Conservation (phyloP, 2,797 vertebrate species). For the Falco naumanni region DNA sequence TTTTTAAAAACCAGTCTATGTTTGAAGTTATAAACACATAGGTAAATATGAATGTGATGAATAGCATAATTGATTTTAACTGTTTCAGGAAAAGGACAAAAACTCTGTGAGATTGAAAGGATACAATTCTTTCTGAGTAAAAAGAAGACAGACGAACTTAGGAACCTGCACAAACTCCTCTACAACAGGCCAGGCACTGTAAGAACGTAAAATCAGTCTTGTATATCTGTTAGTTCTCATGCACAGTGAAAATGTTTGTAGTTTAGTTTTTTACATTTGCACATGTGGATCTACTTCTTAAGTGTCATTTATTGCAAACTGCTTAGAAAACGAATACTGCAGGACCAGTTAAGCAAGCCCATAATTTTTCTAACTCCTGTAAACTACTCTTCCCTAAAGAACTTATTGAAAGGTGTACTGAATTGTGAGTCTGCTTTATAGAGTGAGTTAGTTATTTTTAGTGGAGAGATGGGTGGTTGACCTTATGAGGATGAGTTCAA, state of each 20-base stretch:
- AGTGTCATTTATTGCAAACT: background rate
- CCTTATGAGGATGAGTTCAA: background rate
- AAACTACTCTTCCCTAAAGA: background rate
- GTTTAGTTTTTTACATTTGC: background rate
- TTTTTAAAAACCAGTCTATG: background rate
- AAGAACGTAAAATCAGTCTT: slow-evolving; percentile 51
- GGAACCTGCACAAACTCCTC: slow-evolving; percentile 91
- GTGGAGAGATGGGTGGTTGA: background rate
- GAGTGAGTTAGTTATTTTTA: background rate
- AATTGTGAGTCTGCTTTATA: background rate
- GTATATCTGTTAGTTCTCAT: background rate
- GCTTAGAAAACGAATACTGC: background rate
- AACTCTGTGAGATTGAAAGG: slow-evolving; percentile 93
- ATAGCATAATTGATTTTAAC: background rate
- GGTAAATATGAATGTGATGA: background rate
- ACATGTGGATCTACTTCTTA: background rate
- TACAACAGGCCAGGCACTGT: slow-evolving; percentile 95
- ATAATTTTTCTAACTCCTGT: background rate
- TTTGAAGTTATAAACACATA: background rate
- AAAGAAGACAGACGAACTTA: slow-evolving; percentile 91
- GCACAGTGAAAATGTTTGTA: background rate
- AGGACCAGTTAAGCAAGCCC: background rate
- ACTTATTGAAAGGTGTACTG: background rate
- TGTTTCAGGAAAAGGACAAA: slow-evolving; percentile 87
- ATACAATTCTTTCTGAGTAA: slow-evolving; percentile 89